Evolutionary conservation across 2,113 vertebrate genomes (phyloP), one percentile per base, ranked within the genome.

Genomic region (Pampusana beccarii): DNA sequence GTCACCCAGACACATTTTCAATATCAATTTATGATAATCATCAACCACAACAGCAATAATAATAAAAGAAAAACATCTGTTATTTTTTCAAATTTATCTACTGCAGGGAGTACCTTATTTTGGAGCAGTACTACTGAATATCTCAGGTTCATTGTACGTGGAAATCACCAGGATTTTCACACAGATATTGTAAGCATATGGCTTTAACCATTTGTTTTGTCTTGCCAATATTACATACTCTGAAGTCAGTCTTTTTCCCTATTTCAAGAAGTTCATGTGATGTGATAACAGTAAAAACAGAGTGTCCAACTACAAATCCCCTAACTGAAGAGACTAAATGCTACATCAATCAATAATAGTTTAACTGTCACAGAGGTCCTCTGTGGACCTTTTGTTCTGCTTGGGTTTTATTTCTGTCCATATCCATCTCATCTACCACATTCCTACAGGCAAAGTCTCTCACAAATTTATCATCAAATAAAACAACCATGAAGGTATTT

Each of bases 401-500:
- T 77, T 92, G 40, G 48, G 73, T 83, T 94, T 91, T 93, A 74
- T 86, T 92, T 93, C 83, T 86, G 51, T 73, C 51, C 20, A 9
- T 84, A 67, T 38, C 34, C 34, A 26, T 86, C 56, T 89, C 6
- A 5, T 79, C 70, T 79, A 61, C 65, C 14, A 38, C 73, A 84
- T 92, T 95, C 86, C 38, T 88, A 80, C n/a, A 62, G 62, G 58
- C 81, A 83, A 83, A 54, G 26, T 53, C 70, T 80, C 38, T 44
- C 53, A 66, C 21, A 80, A 86, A 93, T 83, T 88, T 93, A 38
- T 91, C 75, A 90, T 89, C 12, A 77, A 90, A 88, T 79, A 44
- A 88, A 93, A 88, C 40, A 74, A 75, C 61, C 53, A 69, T 61
- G 48, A 81, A 94, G 15, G 3, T 81, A 40, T 92, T 84, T 94